These are phyloP conservation scores for Nyctibius bracteatus DNA, from an alignment of 2,113 vertebrate species.

Conservation along the genomic window DNA sequence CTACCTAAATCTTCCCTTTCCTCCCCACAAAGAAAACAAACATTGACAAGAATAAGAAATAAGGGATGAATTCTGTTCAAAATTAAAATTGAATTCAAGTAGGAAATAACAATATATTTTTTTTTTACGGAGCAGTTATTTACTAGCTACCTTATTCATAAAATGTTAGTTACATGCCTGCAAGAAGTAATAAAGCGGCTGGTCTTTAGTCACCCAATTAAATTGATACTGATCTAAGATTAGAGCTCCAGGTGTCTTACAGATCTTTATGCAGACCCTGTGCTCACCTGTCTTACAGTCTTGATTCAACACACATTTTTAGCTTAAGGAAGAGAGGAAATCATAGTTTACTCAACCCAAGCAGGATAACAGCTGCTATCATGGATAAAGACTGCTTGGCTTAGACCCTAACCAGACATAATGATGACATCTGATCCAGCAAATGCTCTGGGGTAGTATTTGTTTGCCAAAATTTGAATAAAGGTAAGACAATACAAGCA, in stretches of 20 bases:
- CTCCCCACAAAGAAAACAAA: slow-evolving; percentile 12
- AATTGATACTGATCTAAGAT: neutral
- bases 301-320: slow-evolving; percentile 6
- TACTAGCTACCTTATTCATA: neutral
- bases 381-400: slow-evolving; percentile 10
- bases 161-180: neutral
- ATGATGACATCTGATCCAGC: slow-evolving; percentile 5
- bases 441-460: neutral
- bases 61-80: neutral
- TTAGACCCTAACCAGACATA: slow-evolving; percentile 21
- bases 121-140: neutral
- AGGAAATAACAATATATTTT: neutral
- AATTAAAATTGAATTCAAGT: slow-evolving; percentile 1
- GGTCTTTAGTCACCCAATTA: neutral
- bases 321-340: slow-evolving; percentile 29
- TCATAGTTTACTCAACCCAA: neutral
- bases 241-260: neutral
- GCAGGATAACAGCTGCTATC: slow-evolving; percentile 11
- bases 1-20: neutral
- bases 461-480: slow-evolving; percentile 33
- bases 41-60: slow-evolving; percentile 8
- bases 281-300: neutral
- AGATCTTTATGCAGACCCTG: neutral
- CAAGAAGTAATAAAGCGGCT: neutral
- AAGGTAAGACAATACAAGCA: slow-evolving; percentile 28